Evolutionary conservation across 2,888 invertebrate species (phyloP).

Genomic region (Rhagophthalmus giganteus): DNA sequence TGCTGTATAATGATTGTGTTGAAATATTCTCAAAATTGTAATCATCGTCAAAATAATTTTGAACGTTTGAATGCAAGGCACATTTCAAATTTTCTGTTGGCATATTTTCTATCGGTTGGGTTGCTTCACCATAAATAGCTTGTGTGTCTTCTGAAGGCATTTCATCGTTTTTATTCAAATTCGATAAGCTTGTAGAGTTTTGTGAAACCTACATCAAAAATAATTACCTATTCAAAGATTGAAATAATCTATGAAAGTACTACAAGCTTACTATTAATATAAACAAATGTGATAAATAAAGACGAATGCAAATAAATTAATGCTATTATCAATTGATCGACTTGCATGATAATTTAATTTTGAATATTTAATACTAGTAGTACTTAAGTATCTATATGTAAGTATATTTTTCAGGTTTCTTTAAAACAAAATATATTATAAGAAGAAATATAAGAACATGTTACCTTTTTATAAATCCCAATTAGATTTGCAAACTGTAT

Average conservation of each 20-base stretch:
- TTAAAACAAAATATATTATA: neutral
- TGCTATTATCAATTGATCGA: too few species aligned
- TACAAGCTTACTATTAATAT: too few species aligned
- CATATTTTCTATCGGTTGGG: conserved; percentile 34
- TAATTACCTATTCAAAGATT: too few species aligned
- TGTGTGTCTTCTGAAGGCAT: too few species aligned
- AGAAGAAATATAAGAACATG: neutral
- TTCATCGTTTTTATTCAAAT: too few species aligned
- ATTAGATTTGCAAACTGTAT: conserved; percentile 44
- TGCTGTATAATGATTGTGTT: neutral
- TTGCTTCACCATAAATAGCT: conserved; percentile 39
- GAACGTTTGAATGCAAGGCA: conserved; percentile 8
- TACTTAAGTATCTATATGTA: neutral
- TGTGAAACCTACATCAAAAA: too few species aligned
- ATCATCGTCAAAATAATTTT: conserved; percentile 21
- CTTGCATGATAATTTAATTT: too few species aligned
- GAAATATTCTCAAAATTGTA: conserved; percentile 16
- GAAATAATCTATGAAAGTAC: too few species aligned
- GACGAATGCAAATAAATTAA: too few species aligned
- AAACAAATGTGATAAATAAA: too few species aligned
- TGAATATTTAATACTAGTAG: too few species aligned
- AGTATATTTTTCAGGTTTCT: neutral
- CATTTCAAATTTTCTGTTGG: neutral
- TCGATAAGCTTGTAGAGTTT: too few species aligned
- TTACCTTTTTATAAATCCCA: conserved; percentile 33